phyloP scores from a whole-genome alignment of 1,140 invertebrate genomes.

The Drosophila burlai region DNA sequence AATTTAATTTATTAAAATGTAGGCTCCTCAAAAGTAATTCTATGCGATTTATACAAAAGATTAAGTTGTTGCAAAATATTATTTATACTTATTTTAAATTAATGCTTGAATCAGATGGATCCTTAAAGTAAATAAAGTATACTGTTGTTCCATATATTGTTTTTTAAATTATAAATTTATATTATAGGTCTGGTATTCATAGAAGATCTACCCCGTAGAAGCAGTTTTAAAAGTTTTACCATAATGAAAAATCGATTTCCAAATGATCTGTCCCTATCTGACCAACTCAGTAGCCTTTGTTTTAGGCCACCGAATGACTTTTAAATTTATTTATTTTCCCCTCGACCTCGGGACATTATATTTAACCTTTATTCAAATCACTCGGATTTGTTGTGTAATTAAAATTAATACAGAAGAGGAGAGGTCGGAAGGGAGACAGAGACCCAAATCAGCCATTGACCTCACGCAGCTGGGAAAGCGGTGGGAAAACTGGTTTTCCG shows the following conservation, averaged over 20 bases:
- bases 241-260: constrained; percentile 22
- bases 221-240: no score
- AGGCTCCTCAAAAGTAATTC: background rate
- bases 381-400: constrained; percentile 68
- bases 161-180: no score
- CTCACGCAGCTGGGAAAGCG: constrained; percentile 61
- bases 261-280: constrained; percentile 34
- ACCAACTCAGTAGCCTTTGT: constrained; percentile 43
- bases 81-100: background rate
- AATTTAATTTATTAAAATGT: background rate
- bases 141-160: no score
- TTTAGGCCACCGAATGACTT: constrained; percentile 40
- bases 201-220: no score
- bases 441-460: constrained; percentile 77
- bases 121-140: background rate
- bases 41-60: no score
- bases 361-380: constrained; percentile 65
- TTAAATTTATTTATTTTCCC: constrained; percentile 20
- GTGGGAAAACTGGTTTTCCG: constrained; percentile 67
- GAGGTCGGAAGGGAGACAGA: background rate
- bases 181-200: no score
- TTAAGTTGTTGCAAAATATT: background rate
- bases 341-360: background rate
- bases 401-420: constrained; percentile 45
- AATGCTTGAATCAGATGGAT: no score